These are phyloP conservation scores for Drosophila mauritiana DNA, from an alignment of 1,140 invertebrate species.

Conservation along the genomic window DNA sequence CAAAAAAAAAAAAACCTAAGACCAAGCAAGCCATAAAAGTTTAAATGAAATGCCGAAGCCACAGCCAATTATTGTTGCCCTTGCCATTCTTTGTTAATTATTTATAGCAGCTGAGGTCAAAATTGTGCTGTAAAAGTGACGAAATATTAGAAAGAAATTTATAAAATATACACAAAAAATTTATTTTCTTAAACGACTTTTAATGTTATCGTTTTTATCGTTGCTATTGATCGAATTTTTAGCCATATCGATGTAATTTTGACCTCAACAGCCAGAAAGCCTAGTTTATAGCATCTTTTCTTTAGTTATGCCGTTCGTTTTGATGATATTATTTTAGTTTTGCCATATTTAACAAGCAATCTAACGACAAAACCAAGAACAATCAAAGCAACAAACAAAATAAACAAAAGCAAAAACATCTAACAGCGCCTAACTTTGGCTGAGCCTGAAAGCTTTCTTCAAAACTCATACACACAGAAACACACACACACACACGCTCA, in stretches of 20 bases:
- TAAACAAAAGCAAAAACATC: conserved; percentile 47
- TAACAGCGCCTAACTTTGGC: conserved; percentile 65
- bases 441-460: conserved; percentile 55
- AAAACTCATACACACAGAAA: conserved; percentile 37
- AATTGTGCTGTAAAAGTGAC: not conserved
- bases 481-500: conserved; percentile 37
- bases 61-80: conserved; percentile 38
- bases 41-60: conserved; percentile 49
- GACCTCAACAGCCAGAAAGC: conserved; percentile 3
- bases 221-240: not conserved
- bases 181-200: too few relatives aligned
- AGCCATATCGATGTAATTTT: conserved; percentile 2
- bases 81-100: conserved; percentile 21
- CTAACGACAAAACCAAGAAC: conserved; percentile 54
- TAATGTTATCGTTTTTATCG: too few relatives aligned
- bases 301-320: conserved; percentile 55
- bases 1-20: conserved; percentile 18
- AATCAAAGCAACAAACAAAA: conserved; percentile 29
- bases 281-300: conserved; percentile 30
- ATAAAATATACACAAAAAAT: too few relatives aligned
- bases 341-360: conserved; percentile 40
- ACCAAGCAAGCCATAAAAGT: conserved; percentile 15
- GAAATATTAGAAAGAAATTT: not conserved
- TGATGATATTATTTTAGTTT: conserved; percentile 23
- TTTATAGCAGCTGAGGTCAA: conserved; percentile 14